A percentile compares a stretch with the other conserved stretches of the same genome.
Evolutionary conservation across 2,797 vertebrate genomes (phyloP).

Genomic region (Paramormyrops hopkinsi): DNA sequence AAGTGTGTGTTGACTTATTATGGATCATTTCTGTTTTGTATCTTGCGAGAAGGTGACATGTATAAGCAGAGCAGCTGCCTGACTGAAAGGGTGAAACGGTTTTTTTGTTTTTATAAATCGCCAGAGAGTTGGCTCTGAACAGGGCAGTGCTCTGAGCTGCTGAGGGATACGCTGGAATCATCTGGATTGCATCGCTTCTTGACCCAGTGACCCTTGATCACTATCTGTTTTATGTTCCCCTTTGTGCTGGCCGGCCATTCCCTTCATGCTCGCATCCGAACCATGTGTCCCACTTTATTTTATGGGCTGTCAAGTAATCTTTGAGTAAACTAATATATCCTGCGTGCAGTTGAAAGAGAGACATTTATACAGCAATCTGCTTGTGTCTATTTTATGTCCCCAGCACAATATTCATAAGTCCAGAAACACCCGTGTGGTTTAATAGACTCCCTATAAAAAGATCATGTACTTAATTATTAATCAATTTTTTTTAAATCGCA

Average conservation of each 20-base stretch:
- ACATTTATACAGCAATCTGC: constrained; percentile 4
- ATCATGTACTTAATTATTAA: neutral
- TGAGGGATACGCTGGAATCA: neutral
- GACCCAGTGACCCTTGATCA: constrained; percentile 4
- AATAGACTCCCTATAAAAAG: neutral
- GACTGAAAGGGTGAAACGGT: neutral
- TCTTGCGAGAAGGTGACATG: neutral
- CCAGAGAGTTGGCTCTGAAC: neutral
- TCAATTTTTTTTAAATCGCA: neutral
- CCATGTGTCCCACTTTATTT: constrained; percentile 14
- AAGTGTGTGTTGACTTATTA: neutral
- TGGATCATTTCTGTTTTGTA: neutral
- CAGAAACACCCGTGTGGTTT: neutral
- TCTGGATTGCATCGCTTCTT: constrained; percentile 8
- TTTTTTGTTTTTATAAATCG: neutral
- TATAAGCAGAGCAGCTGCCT: neutral
- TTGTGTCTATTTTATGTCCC: neutral
- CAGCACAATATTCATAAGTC: neutral
- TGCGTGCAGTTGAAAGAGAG: neutral
- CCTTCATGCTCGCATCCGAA: neutral
- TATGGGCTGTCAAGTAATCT: constrained; percentile 1
- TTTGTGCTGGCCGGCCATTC: neutral
- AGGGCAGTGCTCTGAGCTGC: neutral
- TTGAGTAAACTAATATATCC: constrained; percentile 14
- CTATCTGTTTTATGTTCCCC: constrained; percentile 3